These are phyloP conservation scores for Drosophila antonietae DNA, from an alignment of 2,888 invertebrate species.

Conservation along the genomic window DNA sequence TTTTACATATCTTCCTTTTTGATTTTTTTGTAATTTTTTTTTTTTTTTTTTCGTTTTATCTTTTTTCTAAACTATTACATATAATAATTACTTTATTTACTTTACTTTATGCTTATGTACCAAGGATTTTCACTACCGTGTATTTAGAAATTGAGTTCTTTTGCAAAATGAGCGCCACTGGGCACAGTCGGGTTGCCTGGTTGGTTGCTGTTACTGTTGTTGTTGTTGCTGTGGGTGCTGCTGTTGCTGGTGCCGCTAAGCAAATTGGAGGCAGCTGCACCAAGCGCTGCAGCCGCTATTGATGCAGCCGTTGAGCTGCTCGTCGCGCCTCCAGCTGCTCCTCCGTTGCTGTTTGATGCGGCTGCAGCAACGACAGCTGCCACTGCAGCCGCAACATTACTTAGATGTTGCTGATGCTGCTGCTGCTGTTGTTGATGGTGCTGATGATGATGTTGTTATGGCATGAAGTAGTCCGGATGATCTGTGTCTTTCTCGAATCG, in stretches of 20 bases:
- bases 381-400: constrained; percentile 67
- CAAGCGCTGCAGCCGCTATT: constrained; percentile 60
- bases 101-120: constrained; percentile 73
- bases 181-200: constrained; percentile 61
- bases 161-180: constrained; percentile 76
- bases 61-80: constrained; percentile 59
- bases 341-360: constrained; percentile 54
- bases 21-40: constrained; percentile 6
- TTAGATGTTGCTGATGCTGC: constrained; percentile 74
- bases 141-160: constrained; percentile 81
- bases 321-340: constrained; percentile 24
- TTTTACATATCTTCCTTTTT: constrained; percentile 44
- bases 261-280: constrained; percentile 70
- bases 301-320: constrained; percentile 61
- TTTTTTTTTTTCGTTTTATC: neutral
- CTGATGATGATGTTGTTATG: constrained; percentile 87
- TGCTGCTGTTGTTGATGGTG: constrained; percentile 68
- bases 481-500: constrained; percentile 99
- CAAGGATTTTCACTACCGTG: constrained; percentile 78
- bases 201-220: constrained; percentile 52
- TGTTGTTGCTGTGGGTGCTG: constrained; percentile 29
- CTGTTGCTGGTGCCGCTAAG: constrained; percentile 53
- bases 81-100: constrained; percentile 52
- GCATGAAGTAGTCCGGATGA: constrained; percentile 98
- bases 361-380: constrained; percentile 76